Percentiles rank a stretch among this genome's conserved stretches.
Evolutionary conservation across 2,797 vertebrate genomes (phyloP).

Genomic region (Siniperca scherzeri): DNA sequence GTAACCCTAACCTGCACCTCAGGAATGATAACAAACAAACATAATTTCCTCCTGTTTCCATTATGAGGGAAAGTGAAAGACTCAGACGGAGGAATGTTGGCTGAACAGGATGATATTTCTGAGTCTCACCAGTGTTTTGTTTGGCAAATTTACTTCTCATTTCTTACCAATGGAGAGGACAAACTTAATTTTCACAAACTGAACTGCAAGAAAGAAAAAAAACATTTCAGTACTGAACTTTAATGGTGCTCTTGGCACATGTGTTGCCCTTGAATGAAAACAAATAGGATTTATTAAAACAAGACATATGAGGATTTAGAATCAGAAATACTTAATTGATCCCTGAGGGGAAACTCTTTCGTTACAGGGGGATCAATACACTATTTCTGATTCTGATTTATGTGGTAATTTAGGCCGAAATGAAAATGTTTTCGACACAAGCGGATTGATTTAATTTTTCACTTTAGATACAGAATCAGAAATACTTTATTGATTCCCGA

Average conservation of each 20-base stretch:
- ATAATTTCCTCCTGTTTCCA: conserved; percentile 9
- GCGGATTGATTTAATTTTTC: conserved; percentile 43
- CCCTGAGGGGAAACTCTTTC: too few relatives aligned
- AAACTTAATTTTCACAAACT: conserved; percentile 46
- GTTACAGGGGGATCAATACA: too few relatives aligned
- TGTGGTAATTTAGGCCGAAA: conserved; percentile 39
- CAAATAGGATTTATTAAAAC: conserved; percentile 60
- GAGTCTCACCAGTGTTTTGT: conserved; percentile 48
- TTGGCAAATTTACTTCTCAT: conserved; percentile 33
- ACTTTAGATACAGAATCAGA: neutral
- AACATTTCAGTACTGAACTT: conserved; percentile 17
- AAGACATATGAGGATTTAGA: conserved; percentile 32
- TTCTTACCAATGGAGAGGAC: conserved; percentile 28
- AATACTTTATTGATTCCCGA: too few relatives aligned
- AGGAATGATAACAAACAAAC: conserved; percentile 45
- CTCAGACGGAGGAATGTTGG: conserved; percentile 44
- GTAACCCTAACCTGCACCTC: conserved; percentile 11
- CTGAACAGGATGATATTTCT: conserved; percentile 26
- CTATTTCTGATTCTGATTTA: neutral
- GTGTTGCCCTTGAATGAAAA: conserved; percentile 30
- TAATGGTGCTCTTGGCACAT: conserved; percentile 36
- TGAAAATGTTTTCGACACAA: conserved; percentile 55
- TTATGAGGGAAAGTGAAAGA: conserved; percentile 13
- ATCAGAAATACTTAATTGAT: too few relatives aligned
- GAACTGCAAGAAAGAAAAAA: conserved; percentile 12